Base-by-base conservation (phyloP, 2,888 invertebrate species). In the Eilema sororculum region DNA sequence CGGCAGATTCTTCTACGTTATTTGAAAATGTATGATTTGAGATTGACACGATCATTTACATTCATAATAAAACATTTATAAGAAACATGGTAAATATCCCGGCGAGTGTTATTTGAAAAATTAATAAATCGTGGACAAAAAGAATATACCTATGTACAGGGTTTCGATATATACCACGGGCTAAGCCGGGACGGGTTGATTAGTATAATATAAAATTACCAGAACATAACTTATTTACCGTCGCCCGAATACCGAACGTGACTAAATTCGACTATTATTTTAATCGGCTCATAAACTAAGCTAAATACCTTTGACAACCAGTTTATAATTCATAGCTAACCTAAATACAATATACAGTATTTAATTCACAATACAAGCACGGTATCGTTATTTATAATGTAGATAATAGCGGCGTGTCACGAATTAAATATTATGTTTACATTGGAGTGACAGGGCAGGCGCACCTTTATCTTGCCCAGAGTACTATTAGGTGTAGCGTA, bases 381-480 rank as follows among this genome's bases (percentile, higher is more conserved):
- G 16, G 71, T 75, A 75, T 74, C 72, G 46, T 68, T 73, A 65
- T 79, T 78, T 81, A 79, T 74, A 16, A 28, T 30, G 22, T 56
- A 70, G 78, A 79, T 81, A 78, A 69, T 61, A 28, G 68, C 59
- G 57, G 71, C 57, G 68, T 71, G 72, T 72, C 73, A 73, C 77
- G 78, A 66, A 73, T 76, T 71, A 65, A 63, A 67, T 65, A 67
- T 78, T 65, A 58, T 71, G 61, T 79, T 81, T 75, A 72, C 71
- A 72, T 73, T 65, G 13, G 12, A 63, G 16, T 68, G 68, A 68
- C 68, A 68, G 63, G 70, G 20, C 73, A n/a, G 81, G 74, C 78
- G 81, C 75, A 75, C 81, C 81, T 74, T 66, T 71, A 76, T 65
- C 79, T 67, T 72, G 72, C 78, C 76, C 58, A 28, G 3, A 28